These are phyloP conservation scores for Heliconius hortense DNA, from an alignment of 2,888 invertebrate genomes.

Conservation along the genomic window DNA sequence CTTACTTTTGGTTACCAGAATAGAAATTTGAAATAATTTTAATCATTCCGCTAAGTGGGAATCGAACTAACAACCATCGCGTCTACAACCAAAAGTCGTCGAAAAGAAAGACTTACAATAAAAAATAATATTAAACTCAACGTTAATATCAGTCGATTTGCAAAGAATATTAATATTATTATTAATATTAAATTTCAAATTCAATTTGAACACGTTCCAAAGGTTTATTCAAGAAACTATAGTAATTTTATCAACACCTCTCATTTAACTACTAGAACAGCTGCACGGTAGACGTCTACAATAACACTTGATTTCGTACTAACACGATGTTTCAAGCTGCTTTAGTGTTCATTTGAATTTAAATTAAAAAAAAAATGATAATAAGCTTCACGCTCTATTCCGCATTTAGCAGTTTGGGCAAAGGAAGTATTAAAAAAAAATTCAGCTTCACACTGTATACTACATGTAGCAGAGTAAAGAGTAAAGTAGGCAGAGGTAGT, in stretches of 20 bases:
- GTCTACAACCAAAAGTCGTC: no score
- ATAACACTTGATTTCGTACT: conserved; percentile 10
- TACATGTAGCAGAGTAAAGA: no score
- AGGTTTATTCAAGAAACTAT: neutral
- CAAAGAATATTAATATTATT: neutral
- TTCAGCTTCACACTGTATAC: no score
- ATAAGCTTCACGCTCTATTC: neutral
- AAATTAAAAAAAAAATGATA: neutral
- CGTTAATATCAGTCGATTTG: neutral
- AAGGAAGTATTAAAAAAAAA: neutral
- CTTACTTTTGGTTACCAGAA: no score
- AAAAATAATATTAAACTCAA: neutral
- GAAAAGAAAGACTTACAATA: neutral
- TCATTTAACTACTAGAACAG: conserved; percentile 11
- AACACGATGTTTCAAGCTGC: conserved; percentile 6
- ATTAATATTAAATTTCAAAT: neutral
- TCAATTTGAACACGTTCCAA: neutral
- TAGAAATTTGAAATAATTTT: no score
- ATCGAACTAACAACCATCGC: no score
- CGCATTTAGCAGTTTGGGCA: neutral
- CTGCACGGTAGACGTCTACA: conserved; percentile 20
- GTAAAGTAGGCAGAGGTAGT: no score
- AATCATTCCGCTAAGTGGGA: no score
- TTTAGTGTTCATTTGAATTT: neutral
- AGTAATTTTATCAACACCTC: conserved; percentile 13